Conservation (phyloP, 2,888 invertebrate genomes). For the Theristus sp. region DNA sequence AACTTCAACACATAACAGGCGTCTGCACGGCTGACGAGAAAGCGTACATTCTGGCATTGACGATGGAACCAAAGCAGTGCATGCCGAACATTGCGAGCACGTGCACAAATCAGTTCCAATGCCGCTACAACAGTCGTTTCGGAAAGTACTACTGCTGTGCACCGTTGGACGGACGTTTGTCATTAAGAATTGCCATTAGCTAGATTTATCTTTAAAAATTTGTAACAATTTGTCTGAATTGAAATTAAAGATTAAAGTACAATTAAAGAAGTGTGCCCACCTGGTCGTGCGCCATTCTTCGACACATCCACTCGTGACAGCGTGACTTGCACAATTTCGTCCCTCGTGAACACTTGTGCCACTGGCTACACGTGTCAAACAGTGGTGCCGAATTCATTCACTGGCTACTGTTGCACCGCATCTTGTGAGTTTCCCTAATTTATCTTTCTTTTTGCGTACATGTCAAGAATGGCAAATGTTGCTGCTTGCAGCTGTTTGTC, state of each 20-base stretch:
- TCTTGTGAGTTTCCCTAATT: constrained; percentile 15
- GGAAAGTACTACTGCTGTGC: constrained; percentile 24
- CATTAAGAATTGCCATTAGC: not conserved
- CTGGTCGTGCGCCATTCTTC: constrained; percentile 17
- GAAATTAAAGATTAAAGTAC: not conserved
- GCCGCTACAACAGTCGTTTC: constrained; percentile 17
- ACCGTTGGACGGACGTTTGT: constrained; percentile 17
- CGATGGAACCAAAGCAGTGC: constrained; percentile 20
- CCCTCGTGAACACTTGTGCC: not conserved
- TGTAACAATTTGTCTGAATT: not conserved
- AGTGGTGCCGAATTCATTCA: not conserved
- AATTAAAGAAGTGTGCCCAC: constrained; percentile 20
- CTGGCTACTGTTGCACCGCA: constrained; percentile 6
- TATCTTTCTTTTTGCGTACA: too few relatives aligned
- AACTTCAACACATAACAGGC: constrained; percentile 8
- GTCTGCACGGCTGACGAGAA: constrained; percentile 25
- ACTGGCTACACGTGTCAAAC: constrained; percentile 7
- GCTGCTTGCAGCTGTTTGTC: constrained; percentile 1
- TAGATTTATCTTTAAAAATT: too few relatives aligned
- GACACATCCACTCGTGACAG: constrained; percentile 16
- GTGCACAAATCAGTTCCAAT: constrained; percentile 21
- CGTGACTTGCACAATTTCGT: not conserved
- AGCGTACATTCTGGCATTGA: constrained; percentile 25
- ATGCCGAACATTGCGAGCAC: constrained; percentile 20
- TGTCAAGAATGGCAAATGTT: too few relatives aligned